phyloP scores from a whole-genome alignment of 2,888 invertebrate genomes.

The Gonocerus acuteangulatus region DNA sequence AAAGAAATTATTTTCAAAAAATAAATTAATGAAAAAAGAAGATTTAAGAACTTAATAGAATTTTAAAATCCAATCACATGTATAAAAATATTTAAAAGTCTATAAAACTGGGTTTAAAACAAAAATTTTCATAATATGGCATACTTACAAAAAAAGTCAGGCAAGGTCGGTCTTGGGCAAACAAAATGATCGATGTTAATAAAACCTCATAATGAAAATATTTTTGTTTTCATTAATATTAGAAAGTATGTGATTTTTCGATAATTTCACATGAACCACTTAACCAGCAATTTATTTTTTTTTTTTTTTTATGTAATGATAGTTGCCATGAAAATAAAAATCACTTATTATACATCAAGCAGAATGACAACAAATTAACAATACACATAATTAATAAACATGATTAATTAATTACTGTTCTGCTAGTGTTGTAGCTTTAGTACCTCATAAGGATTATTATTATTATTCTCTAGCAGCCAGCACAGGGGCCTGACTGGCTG shows the following conservation, averaged over 20 bases:
- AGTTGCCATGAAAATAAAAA: too few relatives aligned
- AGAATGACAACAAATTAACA: too few relatives aligned
- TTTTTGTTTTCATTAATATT: slow-evolving; percentile 4
- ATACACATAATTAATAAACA: too few relatives aligned
- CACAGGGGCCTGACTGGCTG: too few relatives aligned
- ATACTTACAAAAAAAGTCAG: slow-evolving; percentile 33
- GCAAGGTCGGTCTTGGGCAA: slow-evolving; percentile 35
- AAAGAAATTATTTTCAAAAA: background rate
- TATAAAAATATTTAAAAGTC: slow-evolving; percentile 11
- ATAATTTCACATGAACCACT: slow-evolving; percentile 1
- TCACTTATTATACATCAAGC: too few relatives aligned
- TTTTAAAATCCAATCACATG: slow-evolving; percentile 7
- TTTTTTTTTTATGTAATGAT: too few relatives aligned
- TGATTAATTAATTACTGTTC: too few relatives aligned
- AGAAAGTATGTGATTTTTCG: background rate
- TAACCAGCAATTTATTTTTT: too few relatives aligned
- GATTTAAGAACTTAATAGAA: slow-evolving; percentile 2
- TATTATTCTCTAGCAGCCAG: too few relatives aligned
- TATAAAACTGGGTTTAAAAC: slow-evolving; percentile 21
- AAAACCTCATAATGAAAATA: slow-evolving; percentile 26
- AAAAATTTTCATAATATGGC: slow-evolving; percentile 25
- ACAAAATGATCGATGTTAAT: slow-evolving; percentile 35
- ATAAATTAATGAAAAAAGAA: background rate
- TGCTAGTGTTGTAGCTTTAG: too few relatives aligned
- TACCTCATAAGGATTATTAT: too few relatives aligned